Base-by-base conservation (phyloP, 2,797 vertebrate genomes). In the Caiman crocodilus region DNA sequence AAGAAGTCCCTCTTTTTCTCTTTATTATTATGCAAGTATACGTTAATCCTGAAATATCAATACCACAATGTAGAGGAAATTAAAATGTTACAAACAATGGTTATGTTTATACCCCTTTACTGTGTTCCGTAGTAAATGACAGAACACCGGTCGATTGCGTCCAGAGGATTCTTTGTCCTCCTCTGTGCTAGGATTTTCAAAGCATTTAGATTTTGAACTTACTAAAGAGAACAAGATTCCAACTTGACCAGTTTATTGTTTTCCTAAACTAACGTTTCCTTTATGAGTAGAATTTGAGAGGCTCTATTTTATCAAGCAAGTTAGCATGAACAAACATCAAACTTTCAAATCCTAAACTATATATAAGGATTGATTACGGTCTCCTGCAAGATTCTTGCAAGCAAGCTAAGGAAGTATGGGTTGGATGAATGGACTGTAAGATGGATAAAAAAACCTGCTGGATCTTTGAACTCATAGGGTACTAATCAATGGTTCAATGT, bases 61-160 rank as follows among this genome's bases (percentile, higher is more conserved):
- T 65, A 21, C 81, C 65, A 83, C 59, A 93, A 90, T 92, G 87
- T 75, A 59, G 84, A 56, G 89, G 85, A 90, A 91, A 88, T 63
- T 60, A 60, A 79, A 85, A 69, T 0, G 0, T 64, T 90, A 35
- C 3, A 58, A 82, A 65, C 35, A 10, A 56, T 83, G 73, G 8
- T 79, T 86, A 17, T 76, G 20, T 84, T 84, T 35, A 50, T 10
- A 79, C 21, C 8, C 30, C 63, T 50, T 4, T 35, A 82, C 60
- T 82, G n/a, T 78, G 64, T 16, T 57, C 60, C 55, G 42, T 1
- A 67, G 13, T 64, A 76, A 80, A 42, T 76, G 7, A 42, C 74
- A 64, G 69, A 75, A 83, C 14, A 13, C 86, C 7, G 3, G 75
- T 50, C 42, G 65, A 85, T 73, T 3, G 20, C 58, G 30, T 26